Conservation (phyloP, 2,797 vertebrate species). For the Atherinosoma microstoma region DNA sequence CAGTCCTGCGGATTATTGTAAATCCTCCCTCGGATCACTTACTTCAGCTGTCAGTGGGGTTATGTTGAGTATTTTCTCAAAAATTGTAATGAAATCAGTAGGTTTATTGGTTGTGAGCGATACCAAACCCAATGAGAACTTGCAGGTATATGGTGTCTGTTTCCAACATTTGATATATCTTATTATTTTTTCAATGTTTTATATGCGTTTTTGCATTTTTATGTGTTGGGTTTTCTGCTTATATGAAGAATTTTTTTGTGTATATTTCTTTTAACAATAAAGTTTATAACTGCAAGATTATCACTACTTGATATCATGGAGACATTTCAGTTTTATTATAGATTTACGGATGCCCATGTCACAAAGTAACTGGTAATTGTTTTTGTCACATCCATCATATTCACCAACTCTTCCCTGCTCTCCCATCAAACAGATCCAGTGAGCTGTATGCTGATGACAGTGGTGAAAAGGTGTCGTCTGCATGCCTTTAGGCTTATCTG, state of each 20-base stretch:
- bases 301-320: not conserved
- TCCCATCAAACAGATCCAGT: slow-evolving; percentile 35
- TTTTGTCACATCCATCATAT: slow-evolving; percentile 50
- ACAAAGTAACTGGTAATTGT: slow-evolving; percentile 20
- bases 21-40: no score
- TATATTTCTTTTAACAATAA: not conserved
- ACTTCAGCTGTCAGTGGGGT: not conserved
- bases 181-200: not conserved
- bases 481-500: slow-evolving; percentile 69
- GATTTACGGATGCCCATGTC: not conserved
- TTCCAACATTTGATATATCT: no score
- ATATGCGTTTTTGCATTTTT: not conserved
- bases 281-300: not conserved
- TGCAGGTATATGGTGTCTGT: no score
- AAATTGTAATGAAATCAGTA: not conserved
- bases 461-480: slow-evolving; percentile 63
- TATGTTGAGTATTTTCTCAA: not conserved
- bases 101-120: not conserved
- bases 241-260: no score
- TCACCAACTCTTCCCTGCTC: slow-evolving; percentile 45
- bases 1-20: not conserved
- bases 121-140: not conserved
- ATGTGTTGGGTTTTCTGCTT: no score
- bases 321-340: not conserved
- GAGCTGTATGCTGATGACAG: slow-evolving; percentile 50